Evolutionary conservation across 2,113 vertebrate species (phyloP), one percentile per base, ranked within the genome.

Genomic region (Syngnathoides biaculeatus): DNA sequence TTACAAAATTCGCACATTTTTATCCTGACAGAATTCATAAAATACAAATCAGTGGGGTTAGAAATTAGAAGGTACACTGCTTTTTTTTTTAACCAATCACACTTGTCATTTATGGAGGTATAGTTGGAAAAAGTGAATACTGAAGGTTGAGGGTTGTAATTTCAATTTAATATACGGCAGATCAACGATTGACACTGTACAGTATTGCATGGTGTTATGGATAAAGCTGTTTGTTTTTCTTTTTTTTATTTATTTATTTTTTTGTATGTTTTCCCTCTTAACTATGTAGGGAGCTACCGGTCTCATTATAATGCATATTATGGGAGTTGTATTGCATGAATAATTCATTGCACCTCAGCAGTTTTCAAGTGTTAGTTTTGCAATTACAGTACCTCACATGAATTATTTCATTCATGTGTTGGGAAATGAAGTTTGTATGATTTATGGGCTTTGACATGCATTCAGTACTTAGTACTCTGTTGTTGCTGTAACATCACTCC

Each of bases 401-500:
- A 55, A 52, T 30, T 57, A 57, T 15, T 19, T 17, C 20, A 24
- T 26, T 22, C 7, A 26, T 60, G 35, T 62, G 22, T 15, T 42
- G 30, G 38, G 59, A 61, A 61, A 27, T 26, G 30, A 57, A 61
- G n/a, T 43, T 13, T 43, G 60, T 40, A 8, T 40, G 17, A 10
- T 35, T 40, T 13, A 22, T 22, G 38, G 22, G 20, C 22, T 43
- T 26, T 43, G 60, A 22, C 60, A 42, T 67, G 77, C 68, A 56
- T 62, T 39, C 19, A 52, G 58, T 75, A 66, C 30, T 73, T 62
- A 61, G 55, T 45, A 48, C 50, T 43, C 69, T 71, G 61, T 72
- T 55, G 62, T 71, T 45, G 40, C 70, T 72, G 72, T 78, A 71
- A 80, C 75, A 19, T 69, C 48, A 17, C 68, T 20, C 39, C 43